Conservation (phyloP, 2,113 vertebrate genomes). For the Trogon surrucura region DNA sequence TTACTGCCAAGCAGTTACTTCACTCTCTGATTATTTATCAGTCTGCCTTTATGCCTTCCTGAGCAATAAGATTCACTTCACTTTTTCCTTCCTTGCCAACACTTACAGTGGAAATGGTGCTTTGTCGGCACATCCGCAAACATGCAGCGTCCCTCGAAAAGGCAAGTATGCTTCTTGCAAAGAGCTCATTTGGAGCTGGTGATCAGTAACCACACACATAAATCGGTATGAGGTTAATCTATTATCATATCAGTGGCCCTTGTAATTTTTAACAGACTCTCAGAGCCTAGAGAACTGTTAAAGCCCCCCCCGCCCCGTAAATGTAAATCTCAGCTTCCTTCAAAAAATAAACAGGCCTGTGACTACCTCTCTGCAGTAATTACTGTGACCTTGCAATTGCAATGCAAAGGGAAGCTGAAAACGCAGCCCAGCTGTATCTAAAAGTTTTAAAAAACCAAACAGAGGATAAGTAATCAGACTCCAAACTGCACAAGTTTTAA, state of each 20-base stretch:
- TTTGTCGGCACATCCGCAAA: background rate
- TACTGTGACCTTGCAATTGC: background rate
- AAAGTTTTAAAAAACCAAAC: background rate
- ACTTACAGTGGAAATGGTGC: background rate
- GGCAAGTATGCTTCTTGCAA: background rate
- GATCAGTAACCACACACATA: background rate
- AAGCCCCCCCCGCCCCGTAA: background rate
- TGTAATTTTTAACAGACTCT: background rate
- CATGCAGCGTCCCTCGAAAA: background rate
- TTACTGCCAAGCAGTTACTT: background rate
- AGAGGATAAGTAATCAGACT: background rate
- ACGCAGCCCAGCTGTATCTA: background rate
- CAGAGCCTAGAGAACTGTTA: background rate
- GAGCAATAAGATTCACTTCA: background rate
- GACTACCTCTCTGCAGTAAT: background rate
- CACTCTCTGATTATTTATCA: slow-evolving; percentile 1
- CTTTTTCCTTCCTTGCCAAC: background rate
- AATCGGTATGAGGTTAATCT: background rate
- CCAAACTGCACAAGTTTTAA: background rate
- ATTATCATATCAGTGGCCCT: background rate
- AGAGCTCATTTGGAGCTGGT: background rate
- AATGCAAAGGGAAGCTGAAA: background rate
- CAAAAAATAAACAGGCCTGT: background rate
- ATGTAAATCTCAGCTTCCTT: background rate
- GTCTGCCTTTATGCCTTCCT: background rate